Percentiles rank a stretch among this genome's conserved stretches.
These are phyloP conservation scores for Vulpes vulpes DNA, from an alignment of 2,113 vertebrate genomes.

Conservation along the genomic window DNA sequence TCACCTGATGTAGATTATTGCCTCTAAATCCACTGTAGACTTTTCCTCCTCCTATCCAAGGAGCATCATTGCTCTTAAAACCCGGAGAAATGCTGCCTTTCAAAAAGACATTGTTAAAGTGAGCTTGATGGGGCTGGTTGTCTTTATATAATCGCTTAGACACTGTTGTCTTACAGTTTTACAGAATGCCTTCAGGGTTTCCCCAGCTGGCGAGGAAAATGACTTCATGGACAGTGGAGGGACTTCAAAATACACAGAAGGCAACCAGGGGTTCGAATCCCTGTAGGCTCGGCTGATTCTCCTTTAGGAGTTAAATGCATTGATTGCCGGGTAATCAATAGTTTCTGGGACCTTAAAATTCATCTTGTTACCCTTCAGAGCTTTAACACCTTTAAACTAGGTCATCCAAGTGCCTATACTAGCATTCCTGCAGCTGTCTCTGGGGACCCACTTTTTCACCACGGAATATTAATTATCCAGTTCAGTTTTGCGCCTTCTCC, in stretches of 20 bases:
- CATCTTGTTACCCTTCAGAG: not conserved
- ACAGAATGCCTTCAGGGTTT: constrained; percentile 31
- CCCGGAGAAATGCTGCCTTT: constrained; percentile 10
- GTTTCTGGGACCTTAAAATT: constrained; percentile 30
- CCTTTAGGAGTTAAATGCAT: not conserved
- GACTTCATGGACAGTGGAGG: constrained; percentile 34
- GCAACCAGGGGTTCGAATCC: constrained; percentile 6
- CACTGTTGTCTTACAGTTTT: not conserved
- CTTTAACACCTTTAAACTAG: not conserved
- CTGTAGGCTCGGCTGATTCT: not conserved
- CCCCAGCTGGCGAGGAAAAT: constrained; percentile 39
- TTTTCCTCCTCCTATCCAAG: not conserved
- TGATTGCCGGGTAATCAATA: not conserved
- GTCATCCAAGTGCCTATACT: not conserved
- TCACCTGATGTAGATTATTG: not conserved
- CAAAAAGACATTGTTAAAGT: constrained; percentile 33
- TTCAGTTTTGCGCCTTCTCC: not conserved
- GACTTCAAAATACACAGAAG: constrained; percentile 34
- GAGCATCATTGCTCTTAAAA: not conserved
- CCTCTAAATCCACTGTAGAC: not conserved
- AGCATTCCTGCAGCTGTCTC: not conserved
- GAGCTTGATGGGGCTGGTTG: constrained; percentile 57
- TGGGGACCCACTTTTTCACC: not conserved
- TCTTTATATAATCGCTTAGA: constrained; percentile 45
- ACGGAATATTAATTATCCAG: not conserved